phyloP scores from a whole-genome alignment of 2,888 invertebrate genomes.

The Leptopilina syphax region DNA sequence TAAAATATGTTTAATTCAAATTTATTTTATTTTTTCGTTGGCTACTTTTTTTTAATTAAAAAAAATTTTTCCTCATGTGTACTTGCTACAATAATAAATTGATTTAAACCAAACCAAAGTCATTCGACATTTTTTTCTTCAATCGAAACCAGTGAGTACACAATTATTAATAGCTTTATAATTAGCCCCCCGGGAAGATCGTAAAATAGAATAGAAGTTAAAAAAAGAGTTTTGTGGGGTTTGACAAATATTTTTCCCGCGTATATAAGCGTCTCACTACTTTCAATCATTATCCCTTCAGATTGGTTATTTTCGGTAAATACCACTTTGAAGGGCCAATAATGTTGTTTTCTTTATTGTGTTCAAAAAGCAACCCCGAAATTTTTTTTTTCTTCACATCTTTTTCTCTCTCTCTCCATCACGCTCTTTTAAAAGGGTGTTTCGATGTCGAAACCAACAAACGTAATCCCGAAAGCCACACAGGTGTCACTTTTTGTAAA shows the following conservation, averaged over 20 bases:
- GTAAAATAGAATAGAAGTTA: conserved; percentile 19
- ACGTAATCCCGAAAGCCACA: conserved; percentile 74
- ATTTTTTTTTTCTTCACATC: conserved; percentile 54
- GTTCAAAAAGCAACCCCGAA: conserved; percentile 54
- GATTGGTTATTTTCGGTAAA: conserved; percentile 77
- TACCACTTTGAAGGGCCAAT: conserved; percentile 77
- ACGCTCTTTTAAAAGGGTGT: conserved; percentile 61
- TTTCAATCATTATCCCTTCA: conserved; percentile 69
- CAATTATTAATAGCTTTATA: conserved; percentile 33
- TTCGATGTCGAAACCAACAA: conserved; percentile 66
- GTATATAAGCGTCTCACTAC: conserved; percentile 48
- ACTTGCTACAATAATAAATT: too few relatives aligned
- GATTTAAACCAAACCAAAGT: too few relatives aligned
- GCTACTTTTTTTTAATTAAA: too few relatives aligned
- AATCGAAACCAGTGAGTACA: neutral
- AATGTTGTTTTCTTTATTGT: conserved; percentile 76
- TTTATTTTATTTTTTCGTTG: too few relatives aligned
- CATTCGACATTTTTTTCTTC: too few relatives aligned
- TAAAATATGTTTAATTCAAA: too few relatives aligned
- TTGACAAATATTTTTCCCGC: conserved; percentile 35
- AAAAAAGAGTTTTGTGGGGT: conserved; percentile 16
- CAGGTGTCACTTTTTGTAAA: conserved; percentile 71
- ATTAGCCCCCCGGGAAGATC: conserved; percentile 33
- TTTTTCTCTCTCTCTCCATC: conserved; percentile 46
- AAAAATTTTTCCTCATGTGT: too few relatives aligned